Evolutionary conservation across 2,113 vertebrate genomes (phyloP), one percentile per base, ranked within the genome.

Genomic region (Pristiophorus japonicus): DNA sequence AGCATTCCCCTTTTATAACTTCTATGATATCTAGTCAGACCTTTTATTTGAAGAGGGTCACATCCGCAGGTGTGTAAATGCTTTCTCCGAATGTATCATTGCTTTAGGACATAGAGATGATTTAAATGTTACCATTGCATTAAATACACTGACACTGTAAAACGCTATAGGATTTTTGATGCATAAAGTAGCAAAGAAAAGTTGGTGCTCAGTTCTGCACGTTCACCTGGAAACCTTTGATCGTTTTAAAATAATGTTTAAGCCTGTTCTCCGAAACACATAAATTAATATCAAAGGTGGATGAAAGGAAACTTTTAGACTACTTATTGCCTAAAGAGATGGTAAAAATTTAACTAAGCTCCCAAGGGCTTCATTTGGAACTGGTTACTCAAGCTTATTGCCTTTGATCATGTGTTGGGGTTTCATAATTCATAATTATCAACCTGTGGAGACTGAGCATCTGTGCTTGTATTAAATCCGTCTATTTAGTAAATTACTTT

Each of bases 261-360:
- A 94, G 66, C 93, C 27, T 94, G 42, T 70, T 94, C 91, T 67
- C n/a, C 30, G 66, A 73, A 94, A 94, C 42, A 47, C 93, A 94
- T 47, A 94, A 94, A 94, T 94, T 94, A 94, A 70, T 94, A 94
- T 70, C 93, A 70, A 94, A 70, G 87, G 87, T 90, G 87, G 87
- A 90, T 90, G 87, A 90, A 90, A 90, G 63, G 93, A 94, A 73
- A 94, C 42, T 73, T 94, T 94, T 70, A 14, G 42, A 70, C 93
- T 70, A 70, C 93, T 47, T 67, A 70, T 94, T 94, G 91, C 91
- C 62, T 67, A 66, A 94, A 66, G 62, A 94, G 63, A 94, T 94
- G 93, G 93, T 94, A 94, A 94, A 94, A 94, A 94, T 94, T 94
- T 94, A 94, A 94, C 93, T 70, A 51, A 70, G 42, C 66, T 94